Evolutionary conservation across 2,888 invertebrate genomes (phyloP), one percentile per base, ranked within the genome.

Genomic region (Platynereis dumerilii): DNA sequence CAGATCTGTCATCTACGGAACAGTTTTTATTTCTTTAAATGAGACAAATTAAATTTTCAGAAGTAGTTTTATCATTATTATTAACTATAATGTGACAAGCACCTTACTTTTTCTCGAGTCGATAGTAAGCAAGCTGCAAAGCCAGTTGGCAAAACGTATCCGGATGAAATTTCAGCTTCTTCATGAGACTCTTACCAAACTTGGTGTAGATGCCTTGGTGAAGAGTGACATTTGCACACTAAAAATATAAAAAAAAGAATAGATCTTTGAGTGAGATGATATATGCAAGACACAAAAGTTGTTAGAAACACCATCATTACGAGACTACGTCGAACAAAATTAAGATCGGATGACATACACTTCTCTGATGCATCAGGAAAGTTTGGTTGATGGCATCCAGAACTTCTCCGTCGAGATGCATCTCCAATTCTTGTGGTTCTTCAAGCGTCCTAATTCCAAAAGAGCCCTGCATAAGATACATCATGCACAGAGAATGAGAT

Each of bases 121-220:
- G 85, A 69, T 84, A 86, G 76, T 88, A 89, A 0, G 88, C 85
- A 73, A 87, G 83, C 73, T 89, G 89, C 66, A 89, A 78, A 0
- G 87, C 83, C 71, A 89, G 82, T 80, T 90, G 90, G 5, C 89
- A 82, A 74, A 87, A 87, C 0, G 88, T 87, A 76, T 90, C 89
- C 2, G 89, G 88, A 78, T 89, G 89, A 28, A 89, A 75, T 59
- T 86, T 86, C 27, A 81, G 77, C 0, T 75, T 74, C 66, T 87
- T 86, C 62, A 89, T 83, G 59, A 84, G 85, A 10, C 83, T 80
- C 76, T 87, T 88, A 27, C 88, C 89, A 78, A 85, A 89, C 2
- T 79, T 84, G 28, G 76, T 71, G 69, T 87, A 88, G 1, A 78
- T 74, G 2, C 79, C 75, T 55, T 83, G 78, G 0, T 80, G 77